Conservation (phyloP, 2,113 vertebrate species). For the Emydocephalus ijimae region DNA sequence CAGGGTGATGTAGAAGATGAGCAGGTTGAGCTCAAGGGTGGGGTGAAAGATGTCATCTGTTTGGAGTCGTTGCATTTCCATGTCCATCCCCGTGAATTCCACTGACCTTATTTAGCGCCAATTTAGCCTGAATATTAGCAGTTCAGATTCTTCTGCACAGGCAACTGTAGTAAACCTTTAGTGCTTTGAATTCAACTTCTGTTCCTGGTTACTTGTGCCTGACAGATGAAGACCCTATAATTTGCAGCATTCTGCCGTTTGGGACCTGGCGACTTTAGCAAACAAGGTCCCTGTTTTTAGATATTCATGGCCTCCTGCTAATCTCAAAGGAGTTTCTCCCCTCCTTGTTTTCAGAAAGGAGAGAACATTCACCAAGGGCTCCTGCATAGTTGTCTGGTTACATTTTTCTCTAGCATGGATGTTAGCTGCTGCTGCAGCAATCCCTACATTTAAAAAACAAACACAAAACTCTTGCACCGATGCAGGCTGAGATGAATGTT, state of each 20-base stretch:
- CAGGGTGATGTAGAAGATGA: not conserved
- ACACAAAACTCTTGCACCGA: not conserved
- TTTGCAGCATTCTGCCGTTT: not conserved
- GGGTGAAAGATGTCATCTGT: not conserved
- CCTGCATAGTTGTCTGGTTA: not conserved
- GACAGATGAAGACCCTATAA: not conserved
- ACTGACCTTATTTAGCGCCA: not conserved
- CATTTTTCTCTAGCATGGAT: not conserved
- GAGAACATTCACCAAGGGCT: not conserved
- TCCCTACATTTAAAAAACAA: not conserved
- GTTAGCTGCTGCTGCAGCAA: too few relatives aligned
- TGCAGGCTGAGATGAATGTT: not conserved
- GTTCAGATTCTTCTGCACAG: not conserved
- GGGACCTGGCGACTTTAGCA: not conserved
- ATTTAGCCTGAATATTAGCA: not conserved
- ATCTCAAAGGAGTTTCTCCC: not conserved
- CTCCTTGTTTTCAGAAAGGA: not conserved
- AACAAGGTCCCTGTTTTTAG: not conserved
- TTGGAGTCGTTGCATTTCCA: not conserved
- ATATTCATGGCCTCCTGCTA: not conserved
- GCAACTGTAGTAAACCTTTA: not conserved
- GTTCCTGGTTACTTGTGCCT: not conserved
- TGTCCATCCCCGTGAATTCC: not conserved
- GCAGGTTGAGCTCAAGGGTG: not conserved
- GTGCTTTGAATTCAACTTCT: not conserved